These are phyloP conservation scores for Dicentrarchus labrax DNA, from an alignment of 2,113 vertebrate species.

Conservation along the genomic window DNA sequence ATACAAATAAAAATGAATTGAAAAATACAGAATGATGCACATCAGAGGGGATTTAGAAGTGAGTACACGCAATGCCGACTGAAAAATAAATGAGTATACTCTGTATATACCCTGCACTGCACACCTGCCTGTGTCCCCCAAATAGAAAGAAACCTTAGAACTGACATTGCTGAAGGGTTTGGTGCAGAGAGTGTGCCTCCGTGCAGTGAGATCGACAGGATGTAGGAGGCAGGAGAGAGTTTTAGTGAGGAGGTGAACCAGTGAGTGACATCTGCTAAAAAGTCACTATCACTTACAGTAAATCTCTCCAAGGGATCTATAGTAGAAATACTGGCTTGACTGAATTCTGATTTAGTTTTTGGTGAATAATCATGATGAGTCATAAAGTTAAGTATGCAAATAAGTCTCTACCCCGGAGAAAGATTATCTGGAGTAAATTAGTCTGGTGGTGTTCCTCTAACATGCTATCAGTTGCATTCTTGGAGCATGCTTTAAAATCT, in stretches of 20 bases:
- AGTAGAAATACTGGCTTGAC: slow-evolving; percentile 12
- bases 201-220: neutral
- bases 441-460: neutral
- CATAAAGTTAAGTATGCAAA: slow-evolving; percentile 2
- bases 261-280: neutral
- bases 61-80: no score
- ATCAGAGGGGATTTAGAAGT: no score
- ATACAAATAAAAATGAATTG: no score
- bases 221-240: neutral
- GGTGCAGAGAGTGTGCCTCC: neutral
- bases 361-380: slow-evolving; percentile 9
- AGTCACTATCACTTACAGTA: neutral
- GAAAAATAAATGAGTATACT: no score
- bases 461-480: neutral
- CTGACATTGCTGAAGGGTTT: neutral
- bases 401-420: neutral
- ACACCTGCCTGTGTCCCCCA: neutral
- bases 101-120: neutral
- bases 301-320: neutral
- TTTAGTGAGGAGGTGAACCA: neutral
- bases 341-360: slow-evolving; percentile 16
- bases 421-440: neutral
- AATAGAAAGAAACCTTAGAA: neutral
- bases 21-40: no score
- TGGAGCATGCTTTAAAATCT: neutral